Evolutionary conservation across 2,888 invertebrate genomes (phyloP).

Genomic region (Linnaemya vulpina): DNA sequence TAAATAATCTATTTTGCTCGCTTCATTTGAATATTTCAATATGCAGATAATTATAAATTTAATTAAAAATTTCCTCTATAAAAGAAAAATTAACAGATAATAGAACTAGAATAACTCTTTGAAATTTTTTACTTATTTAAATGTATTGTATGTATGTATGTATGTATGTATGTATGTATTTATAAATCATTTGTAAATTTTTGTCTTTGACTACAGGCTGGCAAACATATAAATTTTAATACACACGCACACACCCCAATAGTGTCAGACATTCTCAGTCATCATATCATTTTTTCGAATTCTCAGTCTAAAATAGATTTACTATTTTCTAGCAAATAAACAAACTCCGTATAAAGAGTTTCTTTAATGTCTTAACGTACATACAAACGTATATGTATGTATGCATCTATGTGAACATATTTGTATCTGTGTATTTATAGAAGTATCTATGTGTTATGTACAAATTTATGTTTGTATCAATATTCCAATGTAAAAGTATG

Average conservation of each 20-base stretch:
- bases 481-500: slow-evolving; percentile 20
- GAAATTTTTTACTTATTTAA: not conserved
- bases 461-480: not conserved
- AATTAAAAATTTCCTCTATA: not conserved
- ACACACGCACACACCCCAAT: slow-evolving; percentile 24
- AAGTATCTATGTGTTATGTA: slow-evolving; percentile 7
- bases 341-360: slow-evolving; percentile 42
- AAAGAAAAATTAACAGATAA: slow-evolving; percentile 9
- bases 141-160: not conserved
- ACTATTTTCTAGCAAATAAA: slow-evolving; percentile 35
- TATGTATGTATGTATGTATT: not conserved
- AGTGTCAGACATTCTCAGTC: slow-evolving; percentile 40
- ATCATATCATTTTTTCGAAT: slow-evolving; percentile 34
- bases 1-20: not conserved
- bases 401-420: not conserved
- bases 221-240: slow-evolving; percentile 1
- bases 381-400: slow-evolving; percentile 20
- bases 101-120: slow-evolving; percentile 11
- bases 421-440: not conserved
- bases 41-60: not conserved
- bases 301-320: slow-evolving; percentile 51
- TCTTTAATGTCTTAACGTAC: slow-evolving; percentile 24
- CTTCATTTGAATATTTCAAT: not conserved
- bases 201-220: slow-evolving; percentile 2
- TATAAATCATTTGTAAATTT: slow-evolving; percentile 15